Conservation (phyloP, 2,797 vertebrate species). For the Darevskia nairensis region DNA sequence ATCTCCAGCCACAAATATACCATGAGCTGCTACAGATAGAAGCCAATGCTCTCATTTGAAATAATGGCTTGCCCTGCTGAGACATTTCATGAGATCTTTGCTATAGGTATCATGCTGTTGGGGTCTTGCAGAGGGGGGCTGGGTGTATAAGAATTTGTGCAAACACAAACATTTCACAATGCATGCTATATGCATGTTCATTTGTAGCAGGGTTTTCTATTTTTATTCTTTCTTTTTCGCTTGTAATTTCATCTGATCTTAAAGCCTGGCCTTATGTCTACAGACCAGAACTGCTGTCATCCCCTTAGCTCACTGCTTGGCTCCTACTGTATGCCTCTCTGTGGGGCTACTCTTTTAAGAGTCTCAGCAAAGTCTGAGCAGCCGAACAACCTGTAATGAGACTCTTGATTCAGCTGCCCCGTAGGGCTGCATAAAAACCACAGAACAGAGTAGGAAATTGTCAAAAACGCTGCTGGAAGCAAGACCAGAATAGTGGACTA, state of each 20-base stretch:
- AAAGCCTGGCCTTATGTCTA: constrained; percentile 8
- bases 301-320: constrained; percentile 32
- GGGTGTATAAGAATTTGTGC: constrained; percentile 32
- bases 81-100: constrained; percentile 55
- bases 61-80: constrained; percentile 64
- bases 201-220: constrained; percentile 30
- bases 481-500: constrained; percentile 54
- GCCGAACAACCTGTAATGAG: constrained; percentile 63
- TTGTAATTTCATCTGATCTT: constrained; percentile 36
- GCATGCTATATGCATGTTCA: constrained; percentile 34
- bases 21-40: constrained; percentile 49
- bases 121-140: constrained; percentile 20
- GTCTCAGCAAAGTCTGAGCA: constrained; percentile 55
- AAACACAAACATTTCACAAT: constrained; percentile 45
- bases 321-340: constrained; percentile 34
- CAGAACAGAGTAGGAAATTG: constrained; percentile 59
- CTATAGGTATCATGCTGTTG: constrained; percentile 40
- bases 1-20: constrained; percentile 10
- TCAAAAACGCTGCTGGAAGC: constrained; percentile 52
- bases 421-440: constrained; percentile 56
- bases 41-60: constrained; percentile 59
- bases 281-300: constrained; percentile 14
- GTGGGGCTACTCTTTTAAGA: constrained; percentile 44
- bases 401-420: constrained; percentile 55
- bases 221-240: background rate